Conservation (phyloP, 2,113 vertebrate species). For the Symphodus melops region DNA sequence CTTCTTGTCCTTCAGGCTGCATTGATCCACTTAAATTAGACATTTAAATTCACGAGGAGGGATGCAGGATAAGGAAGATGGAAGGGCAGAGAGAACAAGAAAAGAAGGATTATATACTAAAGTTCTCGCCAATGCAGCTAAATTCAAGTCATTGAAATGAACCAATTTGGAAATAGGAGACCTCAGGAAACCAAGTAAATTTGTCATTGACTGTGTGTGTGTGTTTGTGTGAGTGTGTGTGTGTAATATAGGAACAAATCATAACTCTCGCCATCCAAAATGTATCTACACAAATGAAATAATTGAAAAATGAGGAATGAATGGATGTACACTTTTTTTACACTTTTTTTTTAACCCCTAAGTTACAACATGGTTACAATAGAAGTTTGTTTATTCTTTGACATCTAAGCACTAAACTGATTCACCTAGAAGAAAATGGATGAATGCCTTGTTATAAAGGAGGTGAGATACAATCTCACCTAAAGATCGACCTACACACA, state of each 20-base stretch:
- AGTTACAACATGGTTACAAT: background rate
- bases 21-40: slow-evolving; percentile 17
- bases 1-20: background rate
- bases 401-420: background rate
- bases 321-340: background rate
- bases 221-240: background rate
- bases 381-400: background rate
- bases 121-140: slow-evolving; percentile 10
- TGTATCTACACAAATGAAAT: too few species aligned
- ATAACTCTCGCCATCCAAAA: too few species aligned
- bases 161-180: background rate
- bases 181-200: background rate
- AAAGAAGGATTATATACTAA: background rate
- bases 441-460: too few species aligned
- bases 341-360: too few species aligned
- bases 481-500: background rate
- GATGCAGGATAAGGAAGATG: background rate
- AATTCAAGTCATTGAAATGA: slow-evolving; percentile 9
- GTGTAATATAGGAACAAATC: background rate
- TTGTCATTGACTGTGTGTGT: too few species aligned
- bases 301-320: too few species aligned
- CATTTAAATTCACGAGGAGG: background rate
- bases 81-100: background rate
- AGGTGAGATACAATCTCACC: too few species aligned
- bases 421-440: background rate